Evolutionary conservation across 2,888 invertebrate genomes (phyloP), one percentile per base, ranked within the genome.

Genomic region (Drosophila mulleri): DNA sequence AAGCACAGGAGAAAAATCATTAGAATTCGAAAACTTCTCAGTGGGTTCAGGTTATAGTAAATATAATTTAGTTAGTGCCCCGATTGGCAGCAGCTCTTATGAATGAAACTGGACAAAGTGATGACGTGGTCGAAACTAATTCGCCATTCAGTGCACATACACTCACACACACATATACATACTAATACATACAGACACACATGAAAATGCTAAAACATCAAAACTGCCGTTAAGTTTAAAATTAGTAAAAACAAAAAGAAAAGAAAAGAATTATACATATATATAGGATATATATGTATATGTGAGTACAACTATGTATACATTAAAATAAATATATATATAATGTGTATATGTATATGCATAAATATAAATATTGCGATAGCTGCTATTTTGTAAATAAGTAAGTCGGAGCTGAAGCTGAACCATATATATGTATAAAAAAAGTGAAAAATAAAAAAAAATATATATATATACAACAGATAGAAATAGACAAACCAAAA

Each of bases 161-260:
- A 69, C 29, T 18, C 32, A 48, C 29, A 50, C 42, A 72, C n/a
- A 54, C 29, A 72, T 45, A 66, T 18, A 54, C 29, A 52, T 20
- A 57, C 23, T 26, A 26, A 26, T 26, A 26, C n/a, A 53, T 23
- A 72, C 50, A 26, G 0, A 26, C 52, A 48, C 45, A 79, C 63
- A 82, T 66, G 63, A 72, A 71, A 64, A 82, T 65, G 75, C 64
- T 79, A 85, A 83, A 85, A 88, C 88, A 88, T 86, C 88, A 88
- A 86, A 83, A 86, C 86, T 86, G 86, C 86, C 86, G 86, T 86
- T 86, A 86, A 82, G 88, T 88, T 86, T 75, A 88, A 84, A 71
- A 67, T 77, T 67, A 79, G 76, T 74, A 75, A 67, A 78, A 57
- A 57, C n/a, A n/a, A n/a, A n/a, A n/a, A n/a, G n/a, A 78, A 80